Conservation (phyloP, 2,113 vertebrate genomes). For the Notothenia rossii region DNA sequence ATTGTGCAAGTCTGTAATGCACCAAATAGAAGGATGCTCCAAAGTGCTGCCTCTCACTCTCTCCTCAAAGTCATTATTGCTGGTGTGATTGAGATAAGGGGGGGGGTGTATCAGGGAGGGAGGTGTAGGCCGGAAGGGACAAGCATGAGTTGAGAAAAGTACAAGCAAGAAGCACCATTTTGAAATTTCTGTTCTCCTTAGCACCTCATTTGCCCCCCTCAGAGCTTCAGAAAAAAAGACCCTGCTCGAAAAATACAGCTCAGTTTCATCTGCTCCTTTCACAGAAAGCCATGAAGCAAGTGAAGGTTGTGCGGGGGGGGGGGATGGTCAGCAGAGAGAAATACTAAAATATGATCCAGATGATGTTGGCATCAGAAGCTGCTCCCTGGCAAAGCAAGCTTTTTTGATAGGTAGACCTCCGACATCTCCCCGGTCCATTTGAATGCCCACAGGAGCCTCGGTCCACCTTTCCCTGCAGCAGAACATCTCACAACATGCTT, state of each 20-base stretch:
- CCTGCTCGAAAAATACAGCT: slow-evolving; percentile 27
- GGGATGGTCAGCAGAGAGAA: slow-evolving; percentile 10
- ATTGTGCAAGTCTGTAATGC: slow-evolving; percentile 28
- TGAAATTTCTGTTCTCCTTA: slow-evolving; percentile 67
- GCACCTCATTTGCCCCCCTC: slow-evolving; percentile 51
- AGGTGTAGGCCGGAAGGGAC: slow-evolving; percentile 5
- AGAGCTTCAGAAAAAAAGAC: slow-evolving; percentile 5
- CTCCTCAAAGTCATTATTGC: slow-evolving; percentile 81
- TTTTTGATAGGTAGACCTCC: slow-evolving; percentile 22
- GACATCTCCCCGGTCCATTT: slow-evolving; percentile 21
- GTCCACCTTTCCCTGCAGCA: slow-evolving; percentile 49
- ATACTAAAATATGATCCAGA: slow-evolving; percentile 42
- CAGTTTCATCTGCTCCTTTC: slow-evolving; percentile 25
- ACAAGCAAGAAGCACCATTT: slow-evolving; percentile 82
- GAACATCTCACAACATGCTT: slow-evolving; percentile 27
- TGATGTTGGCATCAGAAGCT: slow-evolving; percentile 55
- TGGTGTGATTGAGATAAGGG: slow-evolving; percentile 79
- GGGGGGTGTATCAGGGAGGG: background rate
- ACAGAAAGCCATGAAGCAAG: slow-evolving; percentile 22
- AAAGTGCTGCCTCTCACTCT: slow-evolving; percentile 45
- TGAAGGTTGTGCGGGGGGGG: background rate
- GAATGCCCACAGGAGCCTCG: slow-evolving; percentile 55
- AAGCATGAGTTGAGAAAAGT: slow-evolving; percentile 62
- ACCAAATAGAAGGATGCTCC: background rate
- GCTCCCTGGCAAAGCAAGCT: background rate